phyloP scores from a whole-genome alignment of 2,888 invertebrate species.

The Margaritifera margaritifera region DNA sequence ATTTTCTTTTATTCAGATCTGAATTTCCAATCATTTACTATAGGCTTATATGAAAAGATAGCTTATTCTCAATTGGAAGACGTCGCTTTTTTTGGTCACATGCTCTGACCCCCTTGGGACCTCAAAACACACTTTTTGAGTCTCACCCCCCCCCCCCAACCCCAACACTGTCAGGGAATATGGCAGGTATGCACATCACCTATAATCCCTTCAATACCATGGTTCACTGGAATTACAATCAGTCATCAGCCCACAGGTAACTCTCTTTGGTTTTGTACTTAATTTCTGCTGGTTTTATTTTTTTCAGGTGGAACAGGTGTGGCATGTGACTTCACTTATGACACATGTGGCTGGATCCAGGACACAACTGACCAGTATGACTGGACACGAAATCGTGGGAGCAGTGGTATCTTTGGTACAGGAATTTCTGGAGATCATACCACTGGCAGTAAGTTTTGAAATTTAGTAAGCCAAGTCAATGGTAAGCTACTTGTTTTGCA shows the following conservation, averaged over 20 bases:
- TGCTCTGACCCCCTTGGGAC: too few relatives aligned
- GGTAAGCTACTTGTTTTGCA: background rate
- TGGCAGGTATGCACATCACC: too few relatives aligned
- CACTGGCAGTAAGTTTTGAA: conserved; percentile 44
- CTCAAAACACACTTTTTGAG: too few relatives aligned
- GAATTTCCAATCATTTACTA: too few relatives aligned
- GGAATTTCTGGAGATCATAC: conserved; percentile 61
- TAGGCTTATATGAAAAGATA: too few relatives aligned
- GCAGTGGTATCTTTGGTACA: conserved; percentile 44
- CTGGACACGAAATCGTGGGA: conserved; percentile 50
- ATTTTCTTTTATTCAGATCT: too few relatives aligned
- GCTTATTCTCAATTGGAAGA: too few relatives aligned
- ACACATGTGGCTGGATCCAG: conserved; percentile 57
- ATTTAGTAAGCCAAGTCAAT: background rate
- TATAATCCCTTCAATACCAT: background rate
- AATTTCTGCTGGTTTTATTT: background rate
- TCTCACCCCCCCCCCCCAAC: too few relatives aligned
- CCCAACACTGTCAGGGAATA: too few relatives aligned
- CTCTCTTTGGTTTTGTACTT: background rate
- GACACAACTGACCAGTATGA: conserved; percentile 53
- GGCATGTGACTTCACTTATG: conserved; percentile 55
- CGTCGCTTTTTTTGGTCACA: too few relatives aligned
- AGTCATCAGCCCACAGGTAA: background rate
- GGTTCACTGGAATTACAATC: background rate
- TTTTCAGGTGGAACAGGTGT: conserved; percentile 37